Base-by-base conservation (phyloP, 2,888 invertebrate genomes). In the Pandemis cinnamomeana region DNA sequence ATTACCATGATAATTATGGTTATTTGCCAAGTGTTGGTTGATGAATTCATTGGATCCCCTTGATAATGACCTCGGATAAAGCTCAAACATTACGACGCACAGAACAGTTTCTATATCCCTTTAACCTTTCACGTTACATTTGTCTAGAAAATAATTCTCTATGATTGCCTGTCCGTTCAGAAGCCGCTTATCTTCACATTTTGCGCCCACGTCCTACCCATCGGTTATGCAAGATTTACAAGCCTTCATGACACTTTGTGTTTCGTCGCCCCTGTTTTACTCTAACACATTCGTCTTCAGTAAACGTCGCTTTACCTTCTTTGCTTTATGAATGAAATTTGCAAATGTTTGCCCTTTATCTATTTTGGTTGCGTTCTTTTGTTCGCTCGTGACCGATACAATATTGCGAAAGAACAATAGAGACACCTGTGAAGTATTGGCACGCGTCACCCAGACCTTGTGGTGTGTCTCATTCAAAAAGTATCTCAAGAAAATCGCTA, bases 311-410 rank as follows among this genome's bases (percentile, higher is more conserved):
- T 13, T 5, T n/a, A 53, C 62, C 42, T 41, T 67, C n/a, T 63
- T 71, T 27, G 61, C 20, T 48, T 51, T 51, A 67, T 74, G 71
- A 71, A 74, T 71, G 61, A 67, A 82, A 62, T 79, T 84, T 83
- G 78, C 80, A 82, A 73, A 67, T 67, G 77, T 71, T 74, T 73
- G 72, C 83, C 76, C 69, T 74, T 69, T 66, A 61, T 69, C 69
- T 76, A 76, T 76, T 76, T 70, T 71, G 20, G 71, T 61, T 1
- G 15, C 41, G 55, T 70, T 70, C 44, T 67, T 69, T 64, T 71
- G 71, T 53, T 53, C 61, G 60, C 8, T 51, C 51, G 66, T 71
- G 55, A 67, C 60, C 71, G 74, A 51, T 60, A 36, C 44, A 61
- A 7, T 58, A 11, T 74, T 74, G 71, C 74, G 74, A 74, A 70